Base-by-base conservation (phyloP, 2,888 invertebrate genomes). In the Priocnemis perturbator region DNA sequence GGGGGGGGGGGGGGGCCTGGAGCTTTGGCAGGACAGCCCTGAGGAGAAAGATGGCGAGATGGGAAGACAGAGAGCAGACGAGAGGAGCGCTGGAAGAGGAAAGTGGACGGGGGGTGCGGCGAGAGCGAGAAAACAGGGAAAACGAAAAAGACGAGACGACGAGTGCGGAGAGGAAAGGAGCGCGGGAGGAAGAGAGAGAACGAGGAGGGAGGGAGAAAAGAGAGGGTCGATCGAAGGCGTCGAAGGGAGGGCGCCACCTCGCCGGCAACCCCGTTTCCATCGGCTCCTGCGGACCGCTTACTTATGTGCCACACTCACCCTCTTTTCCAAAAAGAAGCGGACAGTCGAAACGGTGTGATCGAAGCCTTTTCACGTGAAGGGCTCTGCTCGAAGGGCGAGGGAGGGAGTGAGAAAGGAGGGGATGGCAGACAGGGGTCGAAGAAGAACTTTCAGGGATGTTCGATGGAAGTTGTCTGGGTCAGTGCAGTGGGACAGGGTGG, bases 221-320 rank as follows among this genome's bases (percentile, higher is more conserved):
- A 71, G 72, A 37, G 78, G 78, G 81, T 83, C 81, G 86, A 86
- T 86, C 86, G 85, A 85, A 86, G 81, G 71, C 79, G 75, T 79
- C 48, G 61, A 76, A 83, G 79, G 81, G 85, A 86, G 85, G 86
- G 86, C 85, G 85, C 84, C 85, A 86, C 85, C 79, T 85, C 78
- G 77, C 83, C 78, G 82, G 65, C 77, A 77, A 83, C 78, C 75
- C 68, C 76, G 52, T 77, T 81, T 76, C 14, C 66, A 63, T 67
- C n/a, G 67, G 53, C 50, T 67, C 53, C 60, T 50, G 50, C 58
- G 15, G 44, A 23, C 50, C 69, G 47, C 52, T 30, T 11, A 20
- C 26, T 60, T 45, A 21, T 50, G 50, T 19, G 50, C 7, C 50
- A 55, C 17, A 5, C 20, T 50, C 17, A 50, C 17, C 20, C 50